Conservation (phyloP, 2,888 invertebrate genomes). For the Prostheceraeus crozeri region DNA sequence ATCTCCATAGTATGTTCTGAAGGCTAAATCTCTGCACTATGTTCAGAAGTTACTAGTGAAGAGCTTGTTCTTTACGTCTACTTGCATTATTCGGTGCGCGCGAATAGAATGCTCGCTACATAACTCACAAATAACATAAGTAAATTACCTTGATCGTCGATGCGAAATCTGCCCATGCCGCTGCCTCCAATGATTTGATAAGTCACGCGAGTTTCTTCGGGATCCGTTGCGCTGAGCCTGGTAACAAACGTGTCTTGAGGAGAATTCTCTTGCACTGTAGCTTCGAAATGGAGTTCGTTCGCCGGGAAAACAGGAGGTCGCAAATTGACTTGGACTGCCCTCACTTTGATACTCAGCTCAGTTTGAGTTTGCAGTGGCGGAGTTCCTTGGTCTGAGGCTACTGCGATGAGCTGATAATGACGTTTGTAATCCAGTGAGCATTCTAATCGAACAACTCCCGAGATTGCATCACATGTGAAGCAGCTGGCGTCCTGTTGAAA, state of each 20-base stretch:
- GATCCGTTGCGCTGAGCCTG: not conserved
- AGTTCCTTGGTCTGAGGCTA: conserved; percentile 21
- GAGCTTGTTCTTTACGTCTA: no score
- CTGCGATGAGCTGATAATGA: conserved; percentile 6
- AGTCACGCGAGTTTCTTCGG: not conserved
- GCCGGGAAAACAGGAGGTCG: conserved; percentile 6
- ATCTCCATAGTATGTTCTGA: no score
- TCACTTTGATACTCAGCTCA: conserved; percentile 6
- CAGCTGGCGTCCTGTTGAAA: conserved; percentile 3
- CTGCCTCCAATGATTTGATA: not conserved
- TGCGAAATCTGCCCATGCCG: conserved; percentile 6
- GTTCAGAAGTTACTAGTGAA: no score
- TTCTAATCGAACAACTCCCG: conserved; percentile 13
- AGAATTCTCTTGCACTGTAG: conserved; percentile 17
- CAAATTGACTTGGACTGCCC: conserved; percentile 12
- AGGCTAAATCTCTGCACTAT: no score
- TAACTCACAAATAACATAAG: no score
- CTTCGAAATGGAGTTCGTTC: conserved; percentile 21
- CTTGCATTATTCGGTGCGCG: no score
- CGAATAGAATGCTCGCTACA: no score
- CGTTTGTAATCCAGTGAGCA: not conserved
- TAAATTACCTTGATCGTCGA: conserved; percentile 23
- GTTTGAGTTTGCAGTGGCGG: conserved; percentile 17
- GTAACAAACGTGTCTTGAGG: conserved; percentile 24
- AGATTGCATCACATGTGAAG: conserved; percentile 8